These are phyloP conservation scores for Tiaroga cobitis DNA, from an alignment of 2,797 vertebrate genomes.

Conservation along the genomic window DNA sequence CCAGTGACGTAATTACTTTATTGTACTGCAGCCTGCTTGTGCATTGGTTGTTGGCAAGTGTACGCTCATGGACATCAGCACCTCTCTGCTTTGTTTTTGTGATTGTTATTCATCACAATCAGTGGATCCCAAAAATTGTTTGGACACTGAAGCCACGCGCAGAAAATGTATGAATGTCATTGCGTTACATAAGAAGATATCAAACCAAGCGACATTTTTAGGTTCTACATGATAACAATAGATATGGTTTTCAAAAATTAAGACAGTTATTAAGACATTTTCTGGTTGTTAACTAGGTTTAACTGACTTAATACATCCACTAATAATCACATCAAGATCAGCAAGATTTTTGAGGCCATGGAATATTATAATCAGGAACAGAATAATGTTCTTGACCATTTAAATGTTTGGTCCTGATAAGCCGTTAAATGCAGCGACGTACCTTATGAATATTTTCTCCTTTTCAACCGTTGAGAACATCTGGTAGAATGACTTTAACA, in stretches of 20 bases:
- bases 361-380: not conserved
- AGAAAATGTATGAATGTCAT: not conserved
- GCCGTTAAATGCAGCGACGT: not conserved
- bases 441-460: not conserved
- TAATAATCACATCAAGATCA: no score
- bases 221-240: not conserved
- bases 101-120: not conserved
- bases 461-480: not conserved
- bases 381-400: not conserved
- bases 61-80: not conserved
- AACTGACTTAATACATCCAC: not conserved
- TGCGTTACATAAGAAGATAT: not conserved
- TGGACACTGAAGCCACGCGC: not conserved
- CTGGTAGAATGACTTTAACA: slow-evolving; percentile 1
- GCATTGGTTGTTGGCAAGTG: slow-evolving; percentile 15
- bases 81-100: not conserved
- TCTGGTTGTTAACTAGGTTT: not conserved
- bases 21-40: slow-evolving; percentile 27
- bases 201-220: not conserved
- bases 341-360: not conserved
- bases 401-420: not conserved
- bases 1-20: slow-evolving; percentile 34
- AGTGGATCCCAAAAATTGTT: not conserved
- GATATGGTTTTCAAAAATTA: not conserved
- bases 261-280: not conserved